These are phyloP conservation scores for Hassar affinis DNA, from an alignment of 2,113 vertebrate species.

Conservation along the genomic window DNA sequence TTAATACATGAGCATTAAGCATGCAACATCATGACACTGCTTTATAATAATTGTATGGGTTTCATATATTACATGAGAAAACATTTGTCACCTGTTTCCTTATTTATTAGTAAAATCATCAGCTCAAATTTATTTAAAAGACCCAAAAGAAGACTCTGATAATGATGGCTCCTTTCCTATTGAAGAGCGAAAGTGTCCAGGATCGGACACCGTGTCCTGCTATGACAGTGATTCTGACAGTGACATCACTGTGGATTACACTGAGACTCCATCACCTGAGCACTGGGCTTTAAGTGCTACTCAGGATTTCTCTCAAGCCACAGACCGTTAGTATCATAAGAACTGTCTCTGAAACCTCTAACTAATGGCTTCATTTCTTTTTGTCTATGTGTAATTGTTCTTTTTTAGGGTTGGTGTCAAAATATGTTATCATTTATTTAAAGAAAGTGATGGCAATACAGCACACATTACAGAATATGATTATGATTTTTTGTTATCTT, in stretches of 20 bases:
- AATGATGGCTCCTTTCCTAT: neutral
- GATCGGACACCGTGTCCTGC: slow-evolving; percentile 15
- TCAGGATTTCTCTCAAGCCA: slow-evolving; percentile 45
- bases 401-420: neutral
- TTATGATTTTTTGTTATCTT: slow-evolving; percentile 1
- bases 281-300: slow-evolving; percentile 50
- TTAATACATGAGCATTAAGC: slow-evolving; percentile 3
- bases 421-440: neutral
- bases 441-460: neutral
- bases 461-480: neutral
- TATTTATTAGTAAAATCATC: slow-evolving; percentile 35
- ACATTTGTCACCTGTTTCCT: slow-evolving; percentile 11
- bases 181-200: slow-evolving; percentile 2
- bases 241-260: slow-evolving; percentile 54
- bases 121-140: slow-evolving; percentile 11
- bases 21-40: neutral
- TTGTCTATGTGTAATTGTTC: neutral
- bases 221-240: slow-evolving; percentile 42
- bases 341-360: neutral
- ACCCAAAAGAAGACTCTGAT: slow-evolving; percentile 11
- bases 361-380: slow-evolving; percentile 1
- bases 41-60: neutral
- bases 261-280: slow-evolving; percentile 40
- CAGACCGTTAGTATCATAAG: slow-evolving; percentile 19
- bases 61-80: neutral